Base-by-base conservation (phyloP, 2,797 vertebrate genomes). In the Sylvia borin region DNA sequence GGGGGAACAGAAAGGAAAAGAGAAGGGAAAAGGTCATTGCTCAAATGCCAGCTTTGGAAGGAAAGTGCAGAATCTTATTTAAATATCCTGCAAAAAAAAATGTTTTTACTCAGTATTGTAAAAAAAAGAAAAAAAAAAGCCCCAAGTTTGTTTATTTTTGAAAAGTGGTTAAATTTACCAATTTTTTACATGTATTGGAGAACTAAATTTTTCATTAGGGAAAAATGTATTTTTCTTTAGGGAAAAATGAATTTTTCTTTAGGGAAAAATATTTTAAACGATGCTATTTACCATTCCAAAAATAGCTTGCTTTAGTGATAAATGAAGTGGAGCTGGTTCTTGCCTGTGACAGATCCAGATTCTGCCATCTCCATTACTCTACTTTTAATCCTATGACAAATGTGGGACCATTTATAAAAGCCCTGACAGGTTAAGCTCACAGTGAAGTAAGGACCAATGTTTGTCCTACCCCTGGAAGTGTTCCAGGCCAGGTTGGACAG, bases 91-190 rank as follows among this genome's bases (percentile, higher is more conserved):
- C 13, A 51, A 21, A 29, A 29, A 86, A 27, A 57, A 29, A 40
- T 18, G 16, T 0, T 43, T 83, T 54, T 31, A 17, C 43, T 31
- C 16, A 32, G 5, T 16, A 55, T 15, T 20, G 21, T 34, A 1
- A 65, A 84, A 89, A 48, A 43, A 47, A 16, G 4, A 1, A 40
- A 40, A 40, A 40, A 40, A 40, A 14, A 40, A 40, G 14, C 13
- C 11, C 25, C 4, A 17, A 42, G 40, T 40, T 42, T 31, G 5
- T 36, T 87, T 66, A 40, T 21, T 50, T 17, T 47, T 66, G 11
- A 29, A 16, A 60, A 48, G 34, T 20, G 12, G 32, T 72, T 58
- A 43, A 55, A 61, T 53, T 11, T 29, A 94, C 12, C 47, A 16
- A 8, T 51, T 3, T 31, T 71, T 75, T 45, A 58, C 31, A 36